Conservation (phyloP, 2,113 vertebrate genomes). For the Plestiodon gilberti region DNA sequence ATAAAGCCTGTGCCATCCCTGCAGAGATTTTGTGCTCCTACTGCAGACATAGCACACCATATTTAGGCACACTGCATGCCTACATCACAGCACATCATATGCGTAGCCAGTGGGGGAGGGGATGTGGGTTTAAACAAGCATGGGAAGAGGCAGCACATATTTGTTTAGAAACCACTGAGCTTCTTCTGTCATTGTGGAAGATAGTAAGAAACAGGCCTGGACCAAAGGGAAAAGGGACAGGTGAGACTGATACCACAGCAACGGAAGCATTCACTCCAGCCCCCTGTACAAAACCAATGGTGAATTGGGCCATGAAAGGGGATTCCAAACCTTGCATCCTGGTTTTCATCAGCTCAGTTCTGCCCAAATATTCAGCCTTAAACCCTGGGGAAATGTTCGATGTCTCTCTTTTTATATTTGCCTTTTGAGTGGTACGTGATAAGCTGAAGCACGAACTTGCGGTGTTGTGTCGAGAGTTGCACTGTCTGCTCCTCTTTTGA, state of each 20-base stretch:
- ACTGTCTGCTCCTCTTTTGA: constrained; percentile 41
- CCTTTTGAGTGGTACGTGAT: constrained; percentile 60
- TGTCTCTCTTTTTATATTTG: constrained; percentile 67
- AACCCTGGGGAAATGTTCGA: constrained; percentile 49
- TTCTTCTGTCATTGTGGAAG: not conserved
- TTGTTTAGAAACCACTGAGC: not conserved
- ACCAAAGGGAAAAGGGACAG: not conserved
- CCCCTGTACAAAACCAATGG: not conserved
- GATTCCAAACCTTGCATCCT: constrained; percentile 15
- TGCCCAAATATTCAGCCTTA: constrained; percentile 63
- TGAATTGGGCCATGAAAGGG: not conserved
- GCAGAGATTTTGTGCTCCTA: not conserved
- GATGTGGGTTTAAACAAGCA: not conserved
- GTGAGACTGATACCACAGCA: not conserved
- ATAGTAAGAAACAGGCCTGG: not conserved
- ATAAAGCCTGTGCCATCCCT: not conserved
- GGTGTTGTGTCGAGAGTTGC: constrained; percentile 13
- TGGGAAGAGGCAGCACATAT: not conserved
- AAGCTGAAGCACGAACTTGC: constrained; percentile 39
- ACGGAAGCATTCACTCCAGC: not conserved
- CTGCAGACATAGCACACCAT: not conserved
- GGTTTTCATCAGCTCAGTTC: constrained; percentile 70
- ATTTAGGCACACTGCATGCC: too few relatives aligned
- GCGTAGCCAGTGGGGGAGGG: too few relatives aligned
- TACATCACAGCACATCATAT: too few relatives aligned